phyloP scores from a whole-genome alignment of 2,888 invertebrate genomes.

The Ophioninae sp. region DNA sequence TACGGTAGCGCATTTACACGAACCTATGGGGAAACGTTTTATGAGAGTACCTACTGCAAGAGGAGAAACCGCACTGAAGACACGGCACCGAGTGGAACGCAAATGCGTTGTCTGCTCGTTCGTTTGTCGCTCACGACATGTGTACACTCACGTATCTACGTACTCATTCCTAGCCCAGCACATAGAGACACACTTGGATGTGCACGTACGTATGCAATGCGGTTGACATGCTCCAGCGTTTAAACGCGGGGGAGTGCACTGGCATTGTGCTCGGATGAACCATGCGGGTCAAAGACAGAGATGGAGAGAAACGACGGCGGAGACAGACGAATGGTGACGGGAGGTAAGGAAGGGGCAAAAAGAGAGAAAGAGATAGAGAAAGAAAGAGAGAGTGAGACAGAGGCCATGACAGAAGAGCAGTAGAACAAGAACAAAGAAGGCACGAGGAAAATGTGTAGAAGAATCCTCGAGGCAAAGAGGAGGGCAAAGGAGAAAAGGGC shows the following conservation, averaged over 20 bases:
- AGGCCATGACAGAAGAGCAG: no score
- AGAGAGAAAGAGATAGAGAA: not conserved
- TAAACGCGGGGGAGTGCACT: constrained; percentile 9
- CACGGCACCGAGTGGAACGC: not conserved
- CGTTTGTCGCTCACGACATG: not conserved
- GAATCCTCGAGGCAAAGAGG: no score
- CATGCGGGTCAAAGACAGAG: constrained; percentile 23
- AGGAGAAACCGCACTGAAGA: not conserved
- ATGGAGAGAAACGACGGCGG: not conserved
- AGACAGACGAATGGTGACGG: not conserved
- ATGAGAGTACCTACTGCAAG: no score
- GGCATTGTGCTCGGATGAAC: constrained; percentile 1
- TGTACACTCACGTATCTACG: not conserved
- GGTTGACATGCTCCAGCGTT: constrained; percentile 37
- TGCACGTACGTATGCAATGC: constrained; percentile 1
- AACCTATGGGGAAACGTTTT: no score
- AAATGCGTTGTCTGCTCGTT: not conserved
- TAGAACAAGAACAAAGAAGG: no score
- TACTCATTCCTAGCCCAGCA: no score
- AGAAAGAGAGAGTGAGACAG: not conserved
- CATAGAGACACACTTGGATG: no score
- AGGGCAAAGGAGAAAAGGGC: no score
- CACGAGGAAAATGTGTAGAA: no score
- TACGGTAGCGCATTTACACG: no score
- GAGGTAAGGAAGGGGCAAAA: not conserved